A percentile compares a stretch with the other conserved stretches of the same genome.
These are phyloP conservation scores for Napeogenes sylphis DNA, from an alignment of 2,888 invertebrate species.

Conservation along the genomic window DNA sequence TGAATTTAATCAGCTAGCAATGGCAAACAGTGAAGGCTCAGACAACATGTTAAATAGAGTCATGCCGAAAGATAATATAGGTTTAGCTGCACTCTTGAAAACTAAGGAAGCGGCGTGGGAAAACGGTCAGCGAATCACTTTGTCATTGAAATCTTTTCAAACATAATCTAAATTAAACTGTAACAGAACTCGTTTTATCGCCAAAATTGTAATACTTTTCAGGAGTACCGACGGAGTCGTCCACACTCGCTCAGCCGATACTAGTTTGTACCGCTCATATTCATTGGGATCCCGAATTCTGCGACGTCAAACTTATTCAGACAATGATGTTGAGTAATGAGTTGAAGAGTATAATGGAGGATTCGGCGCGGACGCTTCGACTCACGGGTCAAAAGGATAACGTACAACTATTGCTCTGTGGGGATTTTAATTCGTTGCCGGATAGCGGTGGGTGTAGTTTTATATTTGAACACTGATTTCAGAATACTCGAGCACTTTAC, in stretches of 20 bases:
- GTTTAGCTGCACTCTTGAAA: constrained; percentile 94
- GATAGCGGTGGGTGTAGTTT: constrained; percentile 84
- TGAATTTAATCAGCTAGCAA: constrained; percentile 98
- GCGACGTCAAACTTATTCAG: constrained; percentile 99
- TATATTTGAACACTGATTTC: too few species aligned
- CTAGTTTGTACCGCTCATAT: constrained; percentile 99
- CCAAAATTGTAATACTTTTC: constrained; percentile 24
- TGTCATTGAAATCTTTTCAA: too few species aligned
- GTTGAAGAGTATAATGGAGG: constrained; percentile 90
- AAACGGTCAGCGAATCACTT: constrained; percentile 77
- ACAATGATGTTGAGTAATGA: constrained; percentile 99
- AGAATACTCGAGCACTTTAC: too few species aligned
- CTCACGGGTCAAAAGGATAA: constrained; percentile 84
- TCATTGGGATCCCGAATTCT: constrained; percentile 99
- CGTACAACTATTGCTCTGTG: constrained; percentile 95
- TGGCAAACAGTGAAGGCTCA: constrained; percentile 98
- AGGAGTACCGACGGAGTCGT: constrained; percentile 86
- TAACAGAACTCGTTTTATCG: neutral
- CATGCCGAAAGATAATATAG: constrained; percentile 99
- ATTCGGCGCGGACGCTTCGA: constrained; percentile 88
- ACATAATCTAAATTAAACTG: neutral
- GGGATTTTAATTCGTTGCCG: constrained; percentile 98
- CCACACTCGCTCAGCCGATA: constrained; percentile 88
- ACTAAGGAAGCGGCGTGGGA: constrained; percentile 97
- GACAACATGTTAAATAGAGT: constrained; percentile 99